Evolutionary conservation across 1,140 invertebrate species (phyloP), one percentile per base, ranked within the genome.

Genomic region (Ceratitis capitata): DNA sequence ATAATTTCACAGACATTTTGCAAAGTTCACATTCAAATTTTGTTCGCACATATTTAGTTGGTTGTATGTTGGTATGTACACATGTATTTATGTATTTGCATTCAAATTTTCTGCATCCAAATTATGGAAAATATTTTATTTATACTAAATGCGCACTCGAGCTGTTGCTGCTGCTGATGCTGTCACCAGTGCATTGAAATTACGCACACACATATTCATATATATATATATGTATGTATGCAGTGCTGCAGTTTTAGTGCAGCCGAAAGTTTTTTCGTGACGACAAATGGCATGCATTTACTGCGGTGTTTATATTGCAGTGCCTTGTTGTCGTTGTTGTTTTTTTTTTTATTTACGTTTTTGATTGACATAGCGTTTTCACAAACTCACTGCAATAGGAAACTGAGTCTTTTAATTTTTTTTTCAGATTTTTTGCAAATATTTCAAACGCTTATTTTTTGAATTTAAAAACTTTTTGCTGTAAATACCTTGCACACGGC

Each of bases 111-210:
- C 35, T 69, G 61, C 61, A 69, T 39, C 14, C 29, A 69, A 69
- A 69, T 69, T 69, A 69, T 69, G 29, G 29, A 69, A 29, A 69
- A 69, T 69, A 69, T 69, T 69, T 69, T 69, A 69, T 69, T 69
- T 69, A 69, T 69, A 32, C 61, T 69, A 69, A 69, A 35, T 32
- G 61, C 61, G 32, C 32, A 19, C 16, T 3, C 14, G 32, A 19
- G 6, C 32, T 69, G 61, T 32, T 69, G 61, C 39, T 35, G 6
- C 32, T 69, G 61, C 61, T 69, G 61, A 35, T 32, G 29, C 16
- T 14, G 61, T 69, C 61, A 35, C 35, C 19, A 3, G 51, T 23
- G n/a, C 14, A 69, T 29, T 35, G 51, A 53, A 53, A 53, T 53
- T 14, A 16, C 10, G 26, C 29, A 35, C 26, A 16, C 26, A 35